Percentiles rank a stretch among this genome's conserved stretches.
Evolutionary conservation across 2,797 vertebrate species (phyloP).

Genomic region (Gallinago stenura): DNA sequence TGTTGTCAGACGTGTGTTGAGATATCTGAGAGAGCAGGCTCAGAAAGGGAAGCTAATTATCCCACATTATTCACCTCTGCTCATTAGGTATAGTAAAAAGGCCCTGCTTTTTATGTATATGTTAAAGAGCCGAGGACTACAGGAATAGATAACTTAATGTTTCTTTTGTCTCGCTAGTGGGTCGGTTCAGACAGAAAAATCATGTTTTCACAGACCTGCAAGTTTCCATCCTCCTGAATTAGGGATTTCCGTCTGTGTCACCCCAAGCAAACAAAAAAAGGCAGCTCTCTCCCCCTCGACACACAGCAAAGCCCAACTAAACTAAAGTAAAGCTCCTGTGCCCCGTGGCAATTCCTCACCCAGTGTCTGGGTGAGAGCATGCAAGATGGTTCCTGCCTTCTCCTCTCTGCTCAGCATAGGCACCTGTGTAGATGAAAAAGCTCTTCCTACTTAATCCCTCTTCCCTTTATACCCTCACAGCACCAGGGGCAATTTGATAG

Average conservation of each 20-base stretch:
- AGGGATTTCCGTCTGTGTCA: background rate
- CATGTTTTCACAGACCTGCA: background rate
- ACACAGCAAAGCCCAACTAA: background rate
- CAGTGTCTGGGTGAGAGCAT: background rate
- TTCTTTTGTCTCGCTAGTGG: constrained; percentile 57
- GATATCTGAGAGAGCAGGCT: constrained; percentile 57
- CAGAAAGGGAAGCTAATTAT: constrained; percentile 73
- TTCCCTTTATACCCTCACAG: background rate
- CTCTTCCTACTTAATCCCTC: background rate
- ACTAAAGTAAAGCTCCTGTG: background rate
- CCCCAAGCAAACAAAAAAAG: background rate
- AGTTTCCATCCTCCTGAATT: background rate
- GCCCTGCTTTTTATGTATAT: constrained; percentile 59
- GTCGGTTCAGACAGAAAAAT: constrained; percentile 30
- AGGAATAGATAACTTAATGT: constrained; percentile 50
- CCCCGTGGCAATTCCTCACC: background rate
- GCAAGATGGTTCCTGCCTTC: background rate
- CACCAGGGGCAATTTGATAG: background rate
- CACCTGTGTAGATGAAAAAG: background rate
- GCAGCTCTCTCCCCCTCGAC: background rate
- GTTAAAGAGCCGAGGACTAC: constrained; percentile 41
- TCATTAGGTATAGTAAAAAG: constrained; percentile 69
- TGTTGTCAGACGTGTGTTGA: constrained; percentile 67
- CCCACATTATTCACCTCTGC: constrained; percentile 68
- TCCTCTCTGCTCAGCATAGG: background rate